Evolutionary conservation across 2,797 vertebrate genomes (phyloP), one percentile per base, ranked within the genome.

Genomic region (Lepus oiostolus): DNA sequence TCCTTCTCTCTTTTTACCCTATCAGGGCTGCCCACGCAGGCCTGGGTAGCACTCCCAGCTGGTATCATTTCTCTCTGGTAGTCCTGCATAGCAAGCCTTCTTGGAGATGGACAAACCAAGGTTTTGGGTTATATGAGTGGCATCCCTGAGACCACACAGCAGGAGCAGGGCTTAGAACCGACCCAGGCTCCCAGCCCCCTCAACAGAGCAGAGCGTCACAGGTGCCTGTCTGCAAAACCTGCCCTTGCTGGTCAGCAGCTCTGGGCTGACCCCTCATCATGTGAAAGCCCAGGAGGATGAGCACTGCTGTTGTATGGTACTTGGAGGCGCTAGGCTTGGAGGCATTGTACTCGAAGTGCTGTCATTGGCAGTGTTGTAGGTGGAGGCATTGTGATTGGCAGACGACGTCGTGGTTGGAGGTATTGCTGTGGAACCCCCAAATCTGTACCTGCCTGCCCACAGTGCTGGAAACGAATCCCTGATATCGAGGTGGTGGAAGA

Each of bases 201-300:
- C 4, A 32, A 12, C 24, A 0, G 22, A 4, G 13, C 54, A 30
- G 86, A 58, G 4, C 7, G 21, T 12, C 24, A 2, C 1, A 1
- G 26, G 14, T 3, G 0, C 8, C 52, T 63, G 32, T 9, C 70
- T 28, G 87, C 32, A 10, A 1, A 16, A 67, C 30, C 16, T 16
- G 26, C 52, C 28, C 9, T 17, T 11, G 19, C 7, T 7, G 7
- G n/a, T 60, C 79, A 12, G 38, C n/a, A 28, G n/a, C 71, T 81
- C 62, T 4, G 11, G 26, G 28, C 86, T 52, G 35, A 11, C 80
- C 26, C 82, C 58, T 63, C 52, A 19, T 38, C 58, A 72, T 7
- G 71, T 42, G 4, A 21, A 12, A 2, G 2, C 16, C 58, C 5
- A 62, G 32, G 24, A 6, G 5, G 24, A 71, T 30, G 10, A 50